Base-by-base conservation (phyloP, 2,113 vertebrate genomes). In the Amblyopsis rosae region DNA sequence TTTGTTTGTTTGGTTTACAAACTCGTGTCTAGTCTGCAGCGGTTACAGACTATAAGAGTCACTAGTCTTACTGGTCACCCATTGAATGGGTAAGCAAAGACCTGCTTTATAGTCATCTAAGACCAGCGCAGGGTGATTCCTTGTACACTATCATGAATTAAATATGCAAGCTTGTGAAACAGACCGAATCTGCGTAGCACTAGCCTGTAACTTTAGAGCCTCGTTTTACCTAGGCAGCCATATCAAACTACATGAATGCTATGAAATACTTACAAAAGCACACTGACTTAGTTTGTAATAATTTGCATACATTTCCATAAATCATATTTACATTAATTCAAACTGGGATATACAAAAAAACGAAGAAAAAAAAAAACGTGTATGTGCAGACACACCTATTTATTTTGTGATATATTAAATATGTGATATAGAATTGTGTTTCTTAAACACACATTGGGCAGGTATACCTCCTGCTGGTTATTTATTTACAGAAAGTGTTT, bases 61-160 rank as follows among this genome's bases (percentile, higher is more conserved):
- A n/a, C 54, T 17, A 46, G 59, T 55, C 13, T 49, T 12, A 12
- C 41, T 59, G 47, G 32, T 58, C 47, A 33, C 12, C 51, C 9
- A 13, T 16, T 8, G 6, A n/a, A 26, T 58, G 2, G 11, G n/a
- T 41, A 58, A 58, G 26, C 55, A 57, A 57, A 19, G n/a, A 16
- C 13, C 54, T 55, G n/a, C 4, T 3, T 19, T 32, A 68, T 9
- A 11, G 9, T 1, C 54, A 45, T 55, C 32, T 15, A 46, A 51
- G 13, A 3, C 26, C 1, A 26, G 1, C 1, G 26, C 10, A 17
- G n/a, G 12, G 16, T 33, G 45, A 12, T 49, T 53, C 17, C 26
- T 70, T 33, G 65, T 45, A 58, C 66, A 72, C 72, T 50, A 6
- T 41, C 10, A 79, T 85, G 33, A 85, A 84, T 80, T 75, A 86